Base-by-base conservation (phyloP, 2,113 vertebrate species). In the Fukomys damarensis region DNA sequence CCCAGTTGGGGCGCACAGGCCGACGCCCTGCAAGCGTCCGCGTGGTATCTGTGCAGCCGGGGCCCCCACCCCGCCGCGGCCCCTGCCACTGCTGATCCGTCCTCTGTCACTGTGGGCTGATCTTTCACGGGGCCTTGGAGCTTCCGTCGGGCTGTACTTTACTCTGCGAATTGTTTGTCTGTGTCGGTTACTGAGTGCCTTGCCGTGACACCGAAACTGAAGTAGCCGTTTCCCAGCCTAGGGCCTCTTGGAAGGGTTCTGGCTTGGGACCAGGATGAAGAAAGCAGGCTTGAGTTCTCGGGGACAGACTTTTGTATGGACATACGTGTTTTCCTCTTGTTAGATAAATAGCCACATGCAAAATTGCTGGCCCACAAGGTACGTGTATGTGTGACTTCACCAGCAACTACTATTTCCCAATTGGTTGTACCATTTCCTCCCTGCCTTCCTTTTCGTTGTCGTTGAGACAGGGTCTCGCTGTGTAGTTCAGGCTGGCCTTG, bases 91-190 rank as follows among this genome's bases (percentile, higher is more conserved):
- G 0, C 61, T 22, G 2, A 9, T 20, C 59, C 17, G 7, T 26
- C 13, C 22, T 80, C 74, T 0, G 1, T 46, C 76, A 8, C 86
- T 4, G 0, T 38, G 30, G 52, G 9, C 20, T 41, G 30, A n/a
- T 24, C 30, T 41, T 49, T 10, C 11, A 0, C 30, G 61, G 52
- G 2, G 20, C 54, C 61, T 81, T 2, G 7, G 76, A n/a, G 80
- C 63, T 5, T 28, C 52, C 2, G 0, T 46, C n/a, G 1, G 6
- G 26, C 19, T 19, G 12, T 28, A 5, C 0, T 3, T 30, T 35
- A n/a, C 2, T 56, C 58, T 0, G 9, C 16, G n/a, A 7, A 9
- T 11, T 41, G 1, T 4, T 38, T 9, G n/a, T 7, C 17, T 5
- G 35, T 7, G 56, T 22, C 32, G 7, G 20, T 58, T 17, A 24